Base-by-base conservation (phyloP, 2,797 vertebrate species). In the Perdix hodgsoniae region DNA sequence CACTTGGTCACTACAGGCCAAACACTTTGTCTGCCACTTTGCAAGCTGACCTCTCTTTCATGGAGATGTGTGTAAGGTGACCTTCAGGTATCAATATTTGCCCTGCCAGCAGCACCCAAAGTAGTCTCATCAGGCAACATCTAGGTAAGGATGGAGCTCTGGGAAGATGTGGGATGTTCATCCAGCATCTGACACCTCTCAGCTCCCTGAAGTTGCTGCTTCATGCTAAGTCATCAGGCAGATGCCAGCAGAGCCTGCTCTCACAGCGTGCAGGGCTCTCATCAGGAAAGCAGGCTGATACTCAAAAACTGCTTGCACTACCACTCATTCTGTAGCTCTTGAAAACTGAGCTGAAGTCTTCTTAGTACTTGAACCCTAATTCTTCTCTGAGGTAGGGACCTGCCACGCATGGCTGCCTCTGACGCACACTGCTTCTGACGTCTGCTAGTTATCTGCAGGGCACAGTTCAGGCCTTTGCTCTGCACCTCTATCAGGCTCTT, bases 381-480 rank as follows among this genome's bases (percentile, higher is more conserved):
- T 42, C 91, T 71, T 29, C 52, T 6, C 67, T 1, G 47, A 77
- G 67, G n/a, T 0, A 37, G 26, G 73, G 72, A 50, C 50, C 40
- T 73, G 83, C 54, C 73, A 14, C 1, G 40, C 70, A n/a, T 0
- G 2, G 66, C 86, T 72, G 86, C 64, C 71, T 64, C 92, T 86
- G 81, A 54, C 1, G 2, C 88, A 75, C 1, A 0, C 63, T 1
- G 5, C 45, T 75, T 81, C 74, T 40, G 12, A 5, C 0, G 1
- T 16, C 14, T 49, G 47, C 10, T 72, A 45, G 24, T 91, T 92
- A 93, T 87, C 84, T 87, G 8, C 79, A 65, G 89, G 73, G 91
- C 82, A 92, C 76, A 40, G 94, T 59, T 94, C 82, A 94, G 92
- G 82, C n/a, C 61, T 91, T 63, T 66, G 50, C 82, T 91, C 94